A percentile compares a stretch with the other conserved stretches of the same genome.
phyloP scores from a whole-genome alignment of 2,888 invertebrate genomes.

The Metalampra italica region DNA sequence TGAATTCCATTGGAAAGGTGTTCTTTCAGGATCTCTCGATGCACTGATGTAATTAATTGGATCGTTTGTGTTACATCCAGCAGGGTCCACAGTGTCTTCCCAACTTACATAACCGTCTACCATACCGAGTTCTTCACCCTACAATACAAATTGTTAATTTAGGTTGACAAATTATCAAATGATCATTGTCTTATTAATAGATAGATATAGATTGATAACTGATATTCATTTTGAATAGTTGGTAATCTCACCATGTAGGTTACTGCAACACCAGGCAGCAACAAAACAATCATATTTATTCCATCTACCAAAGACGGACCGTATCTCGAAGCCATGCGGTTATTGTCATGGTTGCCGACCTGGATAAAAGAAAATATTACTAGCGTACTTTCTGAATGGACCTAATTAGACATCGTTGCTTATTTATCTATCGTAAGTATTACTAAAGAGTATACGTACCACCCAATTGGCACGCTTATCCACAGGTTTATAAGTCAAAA shows the following conservation, averaged over 20 bases:
- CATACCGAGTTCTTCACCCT: constrained; percentile 93
- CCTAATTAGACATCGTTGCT: too few relatives aligned
- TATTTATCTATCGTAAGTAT: too few relatives aligned
- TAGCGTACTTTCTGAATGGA: too few relatives aligned
- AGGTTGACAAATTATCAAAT: background rate
- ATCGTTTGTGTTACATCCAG: constrained; percentile 82
- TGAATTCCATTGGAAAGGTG: constrained; percentile 83
- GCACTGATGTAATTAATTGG: constrained; percentile 76
- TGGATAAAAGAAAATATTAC: constrained; percentile 24
- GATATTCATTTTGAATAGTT: too few relatives aligned
- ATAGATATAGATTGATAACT: too few relatives aligned
- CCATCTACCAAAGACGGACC: constrained; percentile 82
- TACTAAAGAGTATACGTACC: constrained; percentile 72
- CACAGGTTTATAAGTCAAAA: constrained; percentile 81
- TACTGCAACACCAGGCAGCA: constrained; percentile 86
- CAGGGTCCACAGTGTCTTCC: constrained; percentile 83
- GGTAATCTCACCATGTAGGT: constrained; percentile 78
- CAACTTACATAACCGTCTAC: constrained; percentile 82
- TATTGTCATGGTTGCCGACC: constrained; percentile 84
- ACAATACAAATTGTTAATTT: background rate
- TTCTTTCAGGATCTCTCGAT: constrained; percentile 82
- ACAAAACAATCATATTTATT: constrained; percentile 83
- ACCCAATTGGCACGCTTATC: constrained; percentile 86
- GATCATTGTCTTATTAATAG: too few relatives aligned
- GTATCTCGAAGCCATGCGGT: constrained; percentile 80